These are phyloP conservation scores for Montifringilla adamsi DNA, from an alignment of 2,113 vertebrate species.

Conservation along the genomic window DNA sequence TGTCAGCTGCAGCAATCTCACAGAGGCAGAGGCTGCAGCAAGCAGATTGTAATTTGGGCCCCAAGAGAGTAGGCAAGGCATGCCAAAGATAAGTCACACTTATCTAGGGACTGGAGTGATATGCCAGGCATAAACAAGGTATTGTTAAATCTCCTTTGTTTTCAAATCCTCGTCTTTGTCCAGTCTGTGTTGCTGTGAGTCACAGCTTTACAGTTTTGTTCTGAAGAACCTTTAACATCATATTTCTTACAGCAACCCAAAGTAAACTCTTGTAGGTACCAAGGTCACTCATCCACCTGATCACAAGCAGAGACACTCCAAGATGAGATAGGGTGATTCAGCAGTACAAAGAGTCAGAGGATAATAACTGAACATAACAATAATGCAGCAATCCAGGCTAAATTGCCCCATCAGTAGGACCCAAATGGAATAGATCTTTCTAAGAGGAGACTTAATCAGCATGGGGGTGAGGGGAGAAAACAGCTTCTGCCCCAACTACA, in stretches of 20 bases:
- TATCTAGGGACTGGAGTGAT: neutral
- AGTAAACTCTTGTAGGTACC: neutral
- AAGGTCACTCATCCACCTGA: constrained; percentile 19
- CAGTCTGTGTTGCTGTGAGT: neutral
- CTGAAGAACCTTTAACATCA: neutral
- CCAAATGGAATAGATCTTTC: neutral
- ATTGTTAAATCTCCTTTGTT: neutral
- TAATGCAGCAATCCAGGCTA: neutral
- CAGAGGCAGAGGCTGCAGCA: constrained; percentile 7
- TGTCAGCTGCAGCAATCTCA: constrained; percentile 35
- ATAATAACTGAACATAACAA: neutral
- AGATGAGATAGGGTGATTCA: constrained; percentile 35
- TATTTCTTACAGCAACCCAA: neutral
- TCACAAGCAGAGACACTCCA: neutral
- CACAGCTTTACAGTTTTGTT: neutral
- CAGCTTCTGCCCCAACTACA: neutral
- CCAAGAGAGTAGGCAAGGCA: neutral
- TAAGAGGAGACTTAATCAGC: neutral
- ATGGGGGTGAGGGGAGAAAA: accelerated
- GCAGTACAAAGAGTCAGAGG: neutral
- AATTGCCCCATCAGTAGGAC: neutral
- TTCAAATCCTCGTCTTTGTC: neutral
- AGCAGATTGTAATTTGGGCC: constrained; percentile 4
- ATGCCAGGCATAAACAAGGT: neutral
- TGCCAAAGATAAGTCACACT: constrained; percentile 39